Base-by-base conservation (phyloP, 2,113 vertebrate species). In the Spheniscus mendiculus region DNA sequence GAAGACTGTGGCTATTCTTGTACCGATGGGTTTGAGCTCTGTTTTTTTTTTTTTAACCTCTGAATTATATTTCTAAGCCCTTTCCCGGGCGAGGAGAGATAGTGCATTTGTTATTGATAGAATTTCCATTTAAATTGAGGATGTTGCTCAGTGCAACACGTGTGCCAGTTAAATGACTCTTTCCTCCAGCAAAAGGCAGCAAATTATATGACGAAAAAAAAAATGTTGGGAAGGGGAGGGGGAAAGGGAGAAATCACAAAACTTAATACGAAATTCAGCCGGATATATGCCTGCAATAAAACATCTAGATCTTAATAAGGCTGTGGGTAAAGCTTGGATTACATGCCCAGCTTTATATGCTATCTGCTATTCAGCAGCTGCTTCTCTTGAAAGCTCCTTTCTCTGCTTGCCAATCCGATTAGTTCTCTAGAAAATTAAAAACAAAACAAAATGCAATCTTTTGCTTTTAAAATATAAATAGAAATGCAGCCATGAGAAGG, bases 121-220 rank as follows among this genome's bases (percentile, higher is more conserved):
- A 83, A 97, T 97, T 97, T 94, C 94, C 95, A 96, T 96, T 96
- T 95, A 95, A 96, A 96, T 95, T 45, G 96, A 89, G 89, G 79
- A 67, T 71, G 93, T 29, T 93, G 59, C 95, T 91, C 74, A 30
- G 82, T 13, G 74, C 90, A 86, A 92, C 93, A 88, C 34, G n/a
- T 85, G 87, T 86, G 58, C 44, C 78, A 15, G 69, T 74, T 93
- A 79, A 70, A 91, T 1, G 49, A 56, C 52, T 77, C 87, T 29
- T 59, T 27, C 47, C 78, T 65, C 80, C 69, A 55, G 83, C 40
- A 36, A 96, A 93, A 81, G 20, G 36, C 44, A 66, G 59, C 16
- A 32, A 96, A 88, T 92, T 67, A 49, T 10, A 27, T 1, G 23
- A 62, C 10, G 15, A 2, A 11, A 45, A 17, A 72, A 47, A 40